Conservation (phyloP, 2,797 vertebrate species). For the Eulemur mongoz region DNA sequence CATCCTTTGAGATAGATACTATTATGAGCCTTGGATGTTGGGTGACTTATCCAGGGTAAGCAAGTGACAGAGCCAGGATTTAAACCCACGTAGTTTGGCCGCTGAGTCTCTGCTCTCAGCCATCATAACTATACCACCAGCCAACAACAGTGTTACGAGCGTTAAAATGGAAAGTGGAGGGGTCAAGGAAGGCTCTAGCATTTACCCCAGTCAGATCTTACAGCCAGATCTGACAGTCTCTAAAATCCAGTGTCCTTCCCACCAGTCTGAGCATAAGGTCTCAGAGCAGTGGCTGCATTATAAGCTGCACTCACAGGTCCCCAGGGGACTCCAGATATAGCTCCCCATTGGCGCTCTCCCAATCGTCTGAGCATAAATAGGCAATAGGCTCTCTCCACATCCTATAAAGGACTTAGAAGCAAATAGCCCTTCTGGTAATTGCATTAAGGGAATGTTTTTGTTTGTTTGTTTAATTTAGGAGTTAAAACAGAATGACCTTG, state of each 20-base stretch:
- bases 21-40: background rate
- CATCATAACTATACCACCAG: background rate
- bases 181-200: background rate
- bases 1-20: conserved; percentile 1
- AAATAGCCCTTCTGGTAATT: conserved; percentile 43
- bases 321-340: background rate
- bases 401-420: conserved; percentile 56
- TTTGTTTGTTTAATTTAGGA: conserved; percentile 68
- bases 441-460: conserved; percentile 43
- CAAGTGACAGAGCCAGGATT: conserved; percentile 8
- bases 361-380: background rate
- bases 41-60: conserved; percentile 11
- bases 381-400: background rate
- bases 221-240: background rate
- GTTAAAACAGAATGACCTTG: conserved; percentile 70
- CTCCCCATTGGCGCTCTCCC: background rate
- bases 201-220: background rate
- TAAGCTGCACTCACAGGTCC: background rate
- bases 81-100: background rate
- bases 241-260: background rate
- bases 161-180: background rate
- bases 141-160: background rate
- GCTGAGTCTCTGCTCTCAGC: background rate
- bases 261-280: background rate
- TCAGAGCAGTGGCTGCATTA: background rate